These are phyloP conservation scores for Sebastolobus alascanus DNA, from an alignment of 2,797 vertebrate species.

Conservation along the genomic window DNA sequence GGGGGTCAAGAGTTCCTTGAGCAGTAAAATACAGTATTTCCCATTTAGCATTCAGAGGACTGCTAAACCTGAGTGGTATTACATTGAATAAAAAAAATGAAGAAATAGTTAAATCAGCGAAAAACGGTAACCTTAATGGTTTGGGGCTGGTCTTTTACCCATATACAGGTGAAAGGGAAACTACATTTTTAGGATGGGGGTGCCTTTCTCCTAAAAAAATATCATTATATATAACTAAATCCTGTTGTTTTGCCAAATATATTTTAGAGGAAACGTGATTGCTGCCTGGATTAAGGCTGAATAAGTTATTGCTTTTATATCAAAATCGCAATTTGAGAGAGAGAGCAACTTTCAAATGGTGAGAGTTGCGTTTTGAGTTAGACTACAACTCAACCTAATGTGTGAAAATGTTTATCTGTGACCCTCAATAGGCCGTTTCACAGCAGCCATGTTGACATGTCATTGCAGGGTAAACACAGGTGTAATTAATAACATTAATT, in stretches of 20 bases:
- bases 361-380: neutral
- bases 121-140: neutral
- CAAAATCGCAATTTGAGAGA: neutral
- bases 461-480: neutral
- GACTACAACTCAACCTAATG: neutral
- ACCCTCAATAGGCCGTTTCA: neutral
- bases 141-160: neutral
- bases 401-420: neutral
- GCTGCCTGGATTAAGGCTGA: neutral
- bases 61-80: neutral
- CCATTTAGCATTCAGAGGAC: neutral
- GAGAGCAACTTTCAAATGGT: neutral
- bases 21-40: constrained; percentile 44
- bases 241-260: neutral
- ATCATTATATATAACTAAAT: neutral
- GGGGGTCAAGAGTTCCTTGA: constrained; percentile 57
- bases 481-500: neutral
- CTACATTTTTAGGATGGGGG: neutral
- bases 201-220: neutral
- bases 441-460: neutral
- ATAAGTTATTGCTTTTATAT: neutral
- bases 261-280: neutral
- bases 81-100: neutral
- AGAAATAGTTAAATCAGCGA: neutral
- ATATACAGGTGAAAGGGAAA: neutral